Evolutionary conservation across 1,140 invertebrate species (phyloP).

Genomic region (Dolichoris vasculosae): DNA sequence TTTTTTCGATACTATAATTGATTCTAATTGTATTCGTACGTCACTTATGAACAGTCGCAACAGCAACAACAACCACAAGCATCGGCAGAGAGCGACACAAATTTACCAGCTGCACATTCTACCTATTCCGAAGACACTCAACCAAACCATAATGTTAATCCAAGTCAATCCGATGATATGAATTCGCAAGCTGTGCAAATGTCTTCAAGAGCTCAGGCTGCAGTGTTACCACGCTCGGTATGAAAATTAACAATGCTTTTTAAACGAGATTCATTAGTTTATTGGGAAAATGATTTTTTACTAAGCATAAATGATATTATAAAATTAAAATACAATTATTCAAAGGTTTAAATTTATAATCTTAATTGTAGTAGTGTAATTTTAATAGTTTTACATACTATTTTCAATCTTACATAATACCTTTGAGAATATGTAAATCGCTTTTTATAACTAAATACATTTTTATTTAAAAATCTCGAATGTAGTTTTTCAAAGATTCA

Average conservation of each 20-base stretch:
- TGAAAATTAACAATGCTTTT: not conserved
- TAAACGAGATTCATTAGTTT: not conserved
- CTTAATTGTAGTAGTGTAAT: no score
- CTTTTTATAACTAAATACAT: not conserved
- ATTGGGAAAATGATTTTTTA: not conserved
- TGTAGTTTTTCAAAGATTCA: not conserved
- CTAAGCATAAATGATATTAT: not conserved
- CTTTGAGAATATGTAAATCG: no score
- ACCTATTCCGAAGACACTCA: constrained; percentile 18
- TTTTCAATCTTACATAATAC: no score
- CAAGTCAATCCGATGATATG: constrained; percentile 33
- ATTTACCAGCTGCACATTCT: constrained; percentile 28
- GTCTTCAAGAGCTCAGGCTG: constrained; percentile 30
- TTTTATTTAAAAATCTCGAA: not conserved
- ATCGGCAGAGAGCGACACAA: constrained; percentile 29
- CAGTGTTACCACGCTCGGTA: constrained; percentile 11
- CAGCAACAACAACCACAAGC: constrained; percentile 23
- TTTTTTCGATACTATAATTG: not conserved
- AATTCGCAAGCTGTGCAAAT: constrained; percentile 19
- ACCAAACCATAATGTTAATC: constrained; percentile 13
- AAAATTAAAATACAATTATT: not conserved
- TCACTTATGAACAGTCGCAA: constrained; percentile 26
- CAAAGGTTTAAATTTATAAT: no score
- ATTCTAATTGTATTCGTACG: constrained; percentile 36
- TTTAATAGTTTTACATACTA: no score